These are phyloP conservation scores for Mylabris phalerata DNA, from an alignment of 1,140 invertebrate genomes.

Conservation along the genomic window DNA sequence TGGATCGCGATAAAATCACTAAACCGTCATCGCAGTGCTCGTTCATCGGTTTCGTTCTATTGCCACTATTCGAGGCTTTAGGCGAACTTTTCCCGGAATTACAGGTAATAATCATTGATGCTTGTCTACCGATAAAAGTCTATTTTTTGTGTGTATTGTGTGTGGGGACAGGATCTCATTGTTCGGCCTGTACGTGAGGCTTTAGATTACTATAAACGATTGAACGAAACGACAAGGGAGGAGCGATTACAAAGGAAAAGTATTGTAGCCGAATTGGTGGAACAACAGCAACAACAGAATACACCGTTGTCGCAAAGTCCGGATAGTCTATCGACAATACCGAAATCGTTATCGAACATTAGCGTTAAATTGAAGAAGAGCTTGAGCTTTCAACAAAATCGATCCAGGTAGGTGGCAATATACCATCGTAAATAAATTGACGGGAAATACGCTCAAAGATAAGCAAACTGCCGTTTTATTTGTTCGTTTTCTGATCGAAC, in stretches of 20 bases:
- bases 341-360: conserved; percentile 49
- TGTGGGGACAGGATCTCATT: conserved; percentile 42
- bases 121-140: neutral
- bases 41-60: conserved; percentile 76
- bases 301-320: conserved; percentile 36
- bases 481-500: no score
- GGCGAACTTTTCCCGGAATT: conserved; percentile 65
- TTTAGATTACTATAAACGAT: conserved; percentile 51
- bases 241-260: conserved; percentile 55
- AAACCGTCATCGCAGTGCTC: conserved; percentile 80
- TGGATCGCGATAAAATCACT: conserved; percentile 85
- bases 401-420: conserved; percentile 32
- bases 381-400: conserved; percentile 37
- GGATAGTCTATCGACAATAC: conserved; percentile 34
- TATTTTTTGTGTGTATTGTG: neutral
- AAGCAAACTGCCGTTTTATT: no score
- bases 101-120: conserved; percentile 45
- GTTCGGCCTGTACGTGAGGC: conserved; percentile 52
- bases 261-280: conserved; percentile 43
- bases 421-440: no score
- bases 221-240: conserved; percentile 60
- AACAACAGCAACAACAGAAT: conserved; percentile 27
- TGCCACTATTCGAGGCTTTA: conserved; percentile 72
- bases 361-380: conserved; percentile 48
- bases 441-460: no score